Evolutionary conservation across 35 echinoderm and acorn worm species (phyloP).

Genomic region (Apostichopus californicus): DNA sequence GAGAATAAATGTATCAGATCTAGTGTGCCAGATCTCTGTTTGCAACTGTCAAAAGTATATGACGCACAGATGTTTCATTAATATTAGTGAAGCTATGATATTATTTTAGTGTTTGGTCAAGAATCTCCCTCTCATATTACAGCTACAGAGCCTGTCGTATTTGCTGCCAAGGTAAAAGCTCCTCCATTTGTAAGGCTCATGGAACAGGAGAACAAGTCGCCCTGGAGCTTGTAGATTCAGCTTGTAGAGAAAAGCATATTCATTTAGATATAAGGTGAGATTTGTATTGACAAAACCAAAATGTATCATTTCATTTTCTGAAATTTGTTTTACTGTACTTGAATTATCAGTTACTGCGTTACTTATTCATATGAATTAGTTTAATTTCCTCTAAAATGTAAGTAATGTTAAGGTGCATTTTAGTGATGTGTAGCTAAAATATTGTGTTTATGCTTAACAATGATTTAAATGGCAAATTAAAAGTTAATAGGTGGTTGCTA

Average conservation of each 20-base stretch:
- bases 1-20: too few relatives aligned
- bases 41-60: too few relatives aligned
- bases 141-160: conserved; percentile 82
- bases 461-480: too few relatives aligned
- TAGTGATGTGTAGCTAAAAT: background rate
- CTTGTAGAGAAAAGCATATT: conserved; percentile 82
- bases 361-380: too few relatives aligned
- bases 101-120: too few relatives aligned
- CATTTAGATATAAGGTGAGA: conserved; percentile 90
- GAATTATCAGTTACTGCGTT: background rate
- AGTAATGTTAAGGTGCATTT: background rate
- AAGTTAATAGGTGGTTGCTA: too few relatives aligned
- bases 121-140: background rate
- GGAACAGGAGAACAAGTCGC: conserved; percentile 81
- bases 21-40: too few relatives aligned
- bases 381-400: too few relatives aligned
- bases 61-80: too few relatives aligned
- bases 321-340: background rate
- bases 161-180: conserved; percentile 74
- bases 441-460: too few relatives aligned
- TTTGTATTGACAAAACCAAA: background rate
- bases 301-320: background rate
- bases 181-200: conserved; percentile 89
- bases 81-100: too few relatives aligned
- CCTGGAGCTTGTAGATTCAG: conserved; percentile 71